Percentiles rank a stretch among this genome's conserved stretches.
Conservation (phyloP, 2,797 vertebrate species). For the Aphelocoma californica region DNA sequence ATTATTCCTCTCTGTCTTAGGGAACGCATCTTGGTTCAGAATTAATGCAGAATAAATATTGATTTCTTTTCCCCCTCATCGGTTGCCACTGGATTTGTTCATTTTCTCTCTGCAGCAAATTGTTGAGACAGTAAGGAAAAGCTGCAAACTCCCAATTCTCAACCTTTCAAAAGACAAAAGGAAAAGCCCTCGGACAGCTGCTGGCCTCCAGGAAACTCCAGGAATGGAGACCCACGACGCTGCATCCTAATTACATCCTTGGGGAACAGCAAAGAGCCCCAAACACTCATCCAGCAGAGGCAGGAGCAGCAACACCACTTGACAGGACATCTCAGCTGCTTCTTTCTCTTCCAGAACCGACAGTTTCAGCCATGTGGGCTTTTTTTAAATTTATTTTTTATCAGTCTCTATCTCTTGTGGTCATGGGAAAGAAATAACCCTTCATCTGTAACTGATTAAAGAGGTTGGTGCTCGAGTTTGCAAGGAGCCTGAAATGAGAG, state of each 20-base stretch:
- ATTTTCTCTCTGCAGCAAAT: not conserved
- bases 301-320: not conserved
- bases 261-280: not conserved
- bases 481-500: not conserved
- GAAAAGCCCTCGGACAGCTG: not conserved
- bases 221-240: not conserved
- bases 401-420: not conserved
- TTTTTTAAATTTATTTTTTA: not conserved
- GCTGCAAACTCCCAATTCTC: not conserved
- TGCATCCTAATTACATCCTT: conserved; percentile 32
- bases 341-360: conserved; percentile 2
- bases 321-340: not conserved
- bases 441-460: conserved; percentile 46
- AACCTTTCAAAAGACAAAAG: not conserved
- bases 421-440: conserved; percentile 40
- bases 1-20: not conserved
- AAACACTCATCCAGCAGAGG: not conserved
- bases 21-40: not conserved
- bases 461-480: conserved; percentile 7
- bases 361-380: not conserved
- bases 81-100: not conserved
- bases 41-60: not conserved
- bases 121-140: not conserved
- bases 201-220: conserved; percentile 30
- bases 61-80: not conserved